Conservation (phyloP, 1,140 invertebrate genomes). For the Drosophila grimshawi region DNA sequence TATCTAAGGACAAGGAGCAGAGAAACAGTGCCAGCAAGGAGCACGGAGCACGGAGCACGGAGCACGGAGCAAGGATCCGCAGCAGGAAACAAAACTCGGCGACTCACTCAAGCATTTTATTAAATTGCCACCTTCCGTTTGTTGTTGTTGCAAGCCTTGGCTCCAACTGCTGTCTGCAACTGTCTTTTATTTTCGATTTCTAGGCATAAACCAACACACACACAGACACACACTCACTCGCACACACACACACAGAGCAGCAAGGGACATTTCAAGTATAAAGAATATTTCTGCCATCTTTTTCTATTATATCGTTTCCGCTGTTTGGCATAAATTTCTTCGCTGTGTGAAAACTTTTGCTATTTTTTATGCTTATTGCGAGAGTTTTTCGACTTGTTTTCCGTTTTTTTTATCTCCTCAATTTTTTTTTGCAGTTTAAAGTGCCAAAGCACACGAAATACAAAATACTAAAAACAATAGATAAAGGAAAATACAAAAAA, state of each 20-base stretch:
- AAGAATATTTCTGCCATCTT: conserved; percentile 73
- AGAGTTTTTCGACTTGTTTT: conserved; percentile 9
- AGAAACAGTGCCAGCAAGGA: conserved; percentile 8
- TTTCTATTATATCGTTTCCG: conserved; percentile 81
- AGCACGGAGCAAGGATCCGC: conserved; percentile 24
- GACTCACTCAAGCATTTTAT: conserved; percentile 84
- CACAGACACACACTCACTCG: conserved; percentile 12
- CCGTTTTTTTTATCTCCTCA: conserved; percentile 8
- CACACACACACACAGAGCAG: conserved; percentile 1
- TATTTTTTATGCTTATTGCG: conserved; percentile 54
- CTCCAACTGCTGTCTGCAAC: conserved; percentile 45
- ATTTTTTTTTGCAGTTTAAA: conserved; percentile 65
- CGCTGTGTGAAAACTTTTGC: conserved; percentile 53
- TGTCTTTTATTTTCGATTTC: conserved; percentile 68
- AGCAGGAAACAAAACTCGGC: conserved; percentile 80
- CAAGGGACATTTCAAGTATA: conserved; percentile 1
- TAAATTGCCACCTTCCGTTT: conserved; percentile 84
- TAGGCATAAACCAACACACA: conserved; percentile 52
- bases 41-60: conserved; percentile 6
- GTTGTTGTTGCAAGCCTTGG: conserved; percentile 55
- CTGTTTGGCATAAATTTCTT: conserved; percentile 58
- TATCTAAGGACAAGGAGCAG: conserved; percentile 38
- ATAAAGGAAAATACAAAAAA: conserved; percentile 10
- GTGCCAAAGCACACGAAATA: conserved; percentile 71
- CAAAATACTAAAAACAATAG: conserved; percentile 20